phyloP scores from a whole-genome alignment of 2,113 vertebrate species.

The Psettodes erumei region DNA sequence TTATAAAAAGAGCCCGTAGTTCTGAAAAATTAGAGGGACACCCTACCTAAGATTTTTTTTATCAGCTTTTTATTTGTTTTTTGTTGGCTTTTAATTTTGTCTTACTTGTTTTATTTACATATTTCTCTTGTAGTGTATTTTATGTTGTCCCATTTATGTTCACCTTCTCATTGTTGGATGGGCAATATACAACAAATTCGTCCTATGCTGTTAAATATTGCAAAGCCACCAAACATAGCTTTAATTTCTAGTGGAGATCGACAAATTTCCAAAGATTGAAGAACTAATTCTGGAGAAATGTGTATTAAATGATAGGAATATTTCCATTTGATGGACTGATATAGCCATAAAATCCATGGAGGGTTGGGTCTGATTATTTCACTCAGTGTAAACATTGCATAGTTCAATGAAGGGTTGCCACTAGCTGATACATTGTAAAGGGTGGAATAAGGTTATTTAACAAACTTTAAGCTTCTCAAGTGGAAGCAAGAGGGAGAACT shows the following conservation, averaged over 20 bases:
- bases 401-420: neutral
- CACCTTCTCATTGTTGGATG: neutral
- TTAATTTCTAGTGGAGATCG: neutral
- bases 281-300: neutral
- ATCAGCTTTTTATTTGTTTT: too few relatives aligned
- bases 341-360: too few relatives aligned
- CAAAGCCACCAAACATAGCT: too few relatives aligned
- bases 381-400: neutral
- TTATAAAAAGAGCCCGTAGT: too few relatives aligned
- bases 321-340: constrained; percentile 6
- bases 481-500: neutral
- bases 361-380: neutral
- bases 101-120: neutral
- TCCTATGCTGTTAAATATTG: too few relatives aligned
- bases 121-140: neutral
- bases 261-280: too few relatives aligned
- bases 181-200: too few relatives aligned
- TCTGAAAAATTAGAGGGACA: too few relatives aligned
- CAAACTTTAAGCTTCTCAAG: neutral
- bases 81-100: neutral
- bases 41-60: too few relatives aligned
- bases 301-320: neutral
- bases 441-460: neutral
- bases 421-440: neutral
- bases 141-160: neutral